Evolutionary conservation across 2,888 invertebrate genomes (phyloP), one percentile per base, ranked within the genome.

Genomic region (Heliconius ismenius): DNA sequence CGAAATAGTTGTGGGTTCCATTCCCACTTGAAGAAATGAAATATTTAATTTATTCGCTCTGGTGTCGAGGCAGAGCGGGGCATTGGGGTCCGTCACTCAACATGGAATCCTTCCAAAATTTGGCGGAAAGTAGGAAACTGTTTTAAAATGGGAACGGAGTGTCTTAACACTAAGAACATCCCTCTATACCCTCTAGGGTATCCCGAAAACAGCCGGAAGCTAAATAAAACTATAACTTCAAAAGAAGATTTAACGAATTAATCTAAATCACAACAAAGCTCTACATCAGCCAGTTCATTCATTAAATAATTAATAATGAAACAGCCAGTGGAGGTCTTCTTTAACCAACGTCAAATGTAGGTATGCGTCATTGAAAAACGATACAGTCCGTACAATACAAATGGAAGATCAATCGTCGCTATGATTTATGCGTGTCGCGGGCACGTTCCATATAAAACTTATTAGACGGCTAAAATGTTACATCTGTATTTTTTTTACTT

Each of bases 371-470:
- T 60, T 70, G 74, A 78, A 65, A 76, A 70, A 70, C 64, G 69
- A 76, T 78, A 60, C 69, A 64, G 73, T 36, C 69, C 13, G 72
- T 24, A 72, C 70, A 76, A 32, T 74, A 74, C 74, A 74, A 69
- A 74, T 64, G 64, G 70, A 74, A 65, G 74, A 76, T 76, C 78
- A 69, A 78, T 76, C 70, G 78, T 43, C 60, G 32, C 36, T 21
- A 76, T 78, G 78, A 78, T 78, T 78, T 65, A 78, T 78, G 72
- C 65, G 64, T 70, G 70, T 76, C 74, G 73, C 36, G 43, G 73
- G 73, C 76, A 76, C 68, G 78, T 54, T 78, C 62, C 73, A 49
- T 63, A 76, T 74, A 76, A 70, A 54, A 68, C 60, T 54, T 36
- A 32, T 32, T 10, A 49, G 75, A n/a, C 26, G 18, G 54, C 21